These are phyloP conservation scores for Saxicola maurus DNA, from an alignment of 2,797 vertebrate genomes.

Conservation along the genomic window DNA sequence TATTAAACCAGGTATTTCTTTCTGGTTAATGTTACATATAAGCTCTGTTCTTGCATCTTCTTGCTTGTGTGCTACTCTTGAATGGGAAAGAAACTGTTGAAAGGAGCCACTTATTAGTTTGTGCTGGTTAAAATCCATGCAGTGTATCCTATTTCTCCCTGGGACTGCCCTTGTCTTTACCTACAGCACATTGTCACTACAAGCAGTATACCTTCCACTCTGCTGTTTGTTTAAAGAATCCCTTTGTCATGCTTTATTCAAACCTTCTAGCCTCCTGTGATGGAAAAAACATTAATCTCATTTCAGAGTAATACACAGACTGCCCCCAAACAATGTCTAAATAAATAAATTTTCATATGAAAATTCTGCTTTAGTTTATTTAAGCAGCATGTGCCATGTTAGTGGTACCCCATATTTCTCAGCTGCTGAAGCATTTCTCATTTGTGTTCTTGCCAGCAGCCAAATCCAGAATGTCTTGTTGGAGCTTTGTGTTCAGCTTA, in stretches of 20 bases:
- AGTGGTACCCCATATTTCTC: background rate
- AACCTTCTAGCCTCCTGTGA: background rate
- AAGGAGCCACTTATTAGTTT: background rate
- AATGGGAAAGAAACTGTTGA: background rate
- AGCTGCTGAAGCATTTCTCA: slow-evolving; percentile 15
- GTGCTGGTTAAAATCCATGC: background rate
- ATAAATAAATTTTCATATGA: background rate
- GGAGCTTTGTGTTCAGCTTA: background rate
- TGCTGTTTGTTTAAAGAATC: background rate
- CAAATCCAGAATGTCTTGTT: background rate
- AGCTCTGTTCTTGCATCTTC: background rate
- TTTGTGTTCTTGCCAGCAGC: slow-evolving; percentile 29
- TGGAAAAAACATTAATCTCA: background rate
- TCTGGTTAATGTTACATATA: background rate
- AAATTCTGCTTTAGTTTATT: background rate
- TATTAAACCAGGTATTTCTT: background rate
- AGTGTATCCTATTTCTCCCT: background rate
- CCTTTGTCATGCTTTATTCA: background rate
- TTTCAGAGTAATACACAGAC: background rate
- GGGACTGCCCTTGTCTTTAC: background rate
- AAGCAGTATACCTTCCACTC: background rate
- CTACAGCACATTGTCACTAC: background rate
- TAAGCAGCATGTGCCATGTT: background rate
- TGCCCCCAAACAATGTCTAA: background rate
- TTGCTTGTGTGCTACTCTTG: background rate